Percentiles rank a stretch among this genome's conserved stretches.
phyloP scores from a whole-genome alignment of 2,797 vertebrate genomes.

The Characodon lateralis region DNA sequence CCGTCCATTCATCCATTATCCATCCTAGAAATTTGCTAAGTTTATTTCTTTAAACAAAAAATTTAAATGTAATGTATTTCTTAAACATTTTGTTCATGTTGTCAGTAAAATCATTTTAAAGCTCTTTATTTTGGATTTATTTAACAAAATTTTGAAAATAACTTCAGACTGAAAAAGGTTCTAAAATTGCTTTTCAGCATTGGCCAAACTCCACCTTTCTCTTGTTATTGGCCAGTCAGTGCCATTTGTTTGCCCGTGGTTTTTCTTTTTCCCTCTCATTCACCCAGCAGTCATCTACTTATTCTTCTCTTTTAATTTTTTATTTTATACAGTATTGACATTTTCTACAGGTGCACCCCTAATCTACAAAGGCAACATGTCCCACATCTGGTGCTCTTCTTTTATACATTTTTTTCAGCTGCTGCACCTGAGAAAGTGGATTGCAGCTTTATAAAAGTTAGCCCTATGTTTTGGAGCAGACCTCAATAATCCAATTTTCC shows the following conservation, averaged over 20 bases:
- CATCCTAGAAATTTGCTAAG: not conserved
- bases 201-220: not conserved
- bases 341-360: slow-evolving; percentile 17
- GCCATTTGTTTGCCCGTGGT: not conserved
- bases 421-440: slow-evolving; percentile 1
- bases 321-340: slow-evolving; percentile 4
- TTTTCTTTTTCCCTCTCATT: slow-evolving; percentile 1
- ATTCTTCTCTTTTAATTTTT: not conserved
- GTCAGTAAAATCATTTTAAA: slow-evolving; percentile 22
- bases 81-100: not conserved
- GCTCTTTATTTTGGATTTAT: not conserved
- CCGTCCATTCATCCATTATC: not conserved
- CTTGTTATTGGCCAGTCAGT: not conserved
- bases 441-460: not conserved
- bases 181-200: not conserved
- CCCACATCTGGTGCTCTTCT: slow-evolving; percentile 33
- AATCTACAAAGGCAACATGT: slow-evolving; percentile 11
- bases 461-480: not conserved
- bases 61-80: too few species aligned
- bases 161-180: not conserved
- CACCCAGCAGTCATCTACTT: slow-evolving; percentile 5
- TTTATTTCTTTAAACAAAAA: too few species aligned
- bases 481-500: not conserved
- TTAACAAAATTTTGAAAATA: not conserved
- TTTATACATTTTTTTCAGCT: slow-evolving; percentile 29